Conservation (phyloP, 2,113 vertebrate species). For the Corythoichthys haematopterus region DNA sequence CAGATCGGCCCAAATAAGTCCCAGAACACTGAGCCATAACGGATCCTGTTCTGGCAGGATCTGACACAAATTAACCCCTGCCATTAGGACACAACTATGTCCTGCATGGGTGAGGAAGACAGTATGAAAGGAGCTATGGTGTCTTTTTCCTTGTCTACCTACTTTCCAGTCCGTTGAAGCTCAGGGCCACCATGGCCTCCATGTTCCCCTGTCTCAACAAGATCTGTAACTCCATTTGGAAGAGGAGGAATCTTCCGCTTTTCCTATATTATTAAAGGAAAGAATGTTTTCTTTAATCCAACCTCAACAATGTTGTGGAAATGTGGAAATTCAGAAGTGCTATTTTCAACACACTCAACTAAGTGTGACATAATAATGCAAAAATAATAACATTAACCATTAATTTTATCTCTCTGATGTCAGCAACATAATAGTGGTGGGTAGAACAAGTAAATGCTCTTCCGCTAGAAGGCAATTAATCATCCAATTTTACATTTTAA, state of each 20-base stretch:
- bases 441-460: neutral
- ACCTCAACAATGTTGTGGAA: neutral
- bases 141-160: slow-evolving; percentile 40
- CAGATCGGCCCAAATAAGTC: too few species aligned
- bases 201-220: slow-evolving; percentile 81
- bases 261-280: slow-evolving; percentile 70
- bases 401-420: neutral
- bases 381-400: neutral
- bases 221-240: slow-evolving; percentile 90
- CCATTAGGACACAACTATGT: neutral
- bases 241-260: slow-evolving; percentile 93
- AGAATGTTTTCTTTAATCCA: neutral
- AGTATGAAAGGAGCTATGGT: neutral
- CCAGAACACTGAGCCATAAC: too few species aligned
- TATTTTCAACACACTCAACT: neutral
- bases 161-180: slow-evolving; percentile 93
- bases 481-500: neutral
- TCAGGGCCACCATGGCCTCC: slow-evolving; percentile 93
- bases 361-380: neutral
- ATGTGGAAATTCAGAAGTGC: neutral
- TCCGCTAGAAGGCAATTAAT: neutral
- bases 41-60: too few species aligned
- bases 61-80: too few species aligned
- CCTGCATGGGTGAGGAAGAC: neutral
- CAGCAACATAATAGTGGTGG: neutral